Conservation (phyloP, 2,113 vertebrate species). For the Muscicapa adusta region DNA sequence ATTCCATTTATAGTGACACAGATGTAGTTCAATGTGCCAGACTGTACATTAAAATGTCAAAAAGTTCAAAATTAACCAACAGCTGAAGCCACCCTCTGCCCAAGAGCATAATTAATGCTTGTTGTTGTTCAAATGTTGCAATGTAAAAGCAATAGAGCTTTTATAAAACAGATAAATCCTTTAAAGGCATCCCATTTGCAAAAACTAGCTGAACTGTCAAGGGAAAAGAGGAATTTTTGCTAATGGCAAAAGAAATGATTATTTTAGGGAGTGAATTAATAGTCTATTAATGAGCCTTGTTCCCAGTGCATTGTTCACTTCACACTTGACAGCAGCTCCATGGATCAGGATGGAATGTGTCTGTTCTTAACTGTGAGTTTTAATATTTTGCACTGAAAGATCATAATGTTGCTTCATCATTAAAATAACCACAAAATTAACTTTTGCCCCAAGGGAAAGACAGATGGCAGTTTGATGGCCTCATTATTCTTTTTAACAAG, state of each 20-base stretch:
- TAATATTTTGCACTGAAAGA: constrained; percentile 63
- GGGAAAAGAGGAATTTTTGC: constrained; percentile 53
- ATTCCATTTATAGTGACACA: constrained; percentile 20
- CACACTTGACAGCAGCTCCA: constrained; percentile 65
- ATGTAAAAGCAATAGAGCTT: constrained; percentile 18
- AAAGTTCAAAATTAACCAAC: constrained; percentile 17
- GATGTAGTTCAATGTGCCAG: constrained; percentile 5
- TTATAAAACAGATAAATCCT: constrained; percentile 32
- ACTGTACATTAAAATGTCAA: constrained; percentile 39
- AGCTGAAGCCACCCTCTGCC: background rate
- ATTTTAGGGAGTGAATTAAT: constrained; percentile 67
- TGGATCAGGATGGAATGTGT: constrained; percentile 58
- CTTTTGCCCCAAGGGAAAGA: constrained; percentile 65
- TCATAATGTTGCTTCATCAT: constrained; percentile 70
- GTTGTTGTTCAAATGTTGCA: constrained; percentile 18
- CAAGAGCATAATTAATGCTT: constrained; percentile 19
- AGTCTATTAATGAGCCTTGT: constrained; percentile 68
- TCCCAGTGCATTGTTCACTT: constrained; percentile 68
- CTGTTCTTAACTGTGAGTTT: constrained; percentile 58
- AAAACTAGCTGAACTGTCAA: constrained; percentile 33
- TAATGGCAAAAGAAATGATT: constrained; percentile 67
- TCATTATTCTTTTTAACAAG: constrained; percentile 60
- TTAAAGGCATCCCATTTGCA: constrained; percentile 25
- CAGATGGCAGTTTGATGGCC: constrained; percentile 67
- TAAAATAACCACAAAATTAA: constrained; percentile 71